phyloP scores from a whole-genome alignment of 1,140 invertebrate species.

The Cydia fagiglandana region DNA sequence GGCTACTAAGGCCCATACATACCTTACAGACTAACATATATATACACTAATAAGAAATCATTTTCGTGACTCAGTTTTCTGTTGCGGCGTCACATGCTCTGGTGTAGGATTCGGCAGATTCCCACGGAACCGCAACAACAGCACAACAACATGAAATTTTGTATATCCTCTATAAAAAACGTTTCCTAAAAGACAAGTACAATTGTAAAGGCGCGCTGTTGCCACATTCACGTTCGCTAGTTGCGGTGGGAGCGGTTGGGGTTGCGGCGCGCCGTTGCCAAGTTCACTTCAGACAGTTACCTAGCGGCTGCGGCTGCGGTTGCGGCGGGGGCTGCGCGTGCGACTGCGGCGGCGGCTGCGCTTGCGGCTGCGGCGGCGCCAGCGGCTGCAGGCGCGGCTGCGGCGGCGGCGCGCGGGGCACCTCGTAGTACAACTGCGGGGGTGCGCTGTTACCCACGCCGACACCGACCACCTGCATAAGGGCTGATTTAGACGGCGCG shows the following conservation, averaged over 20 bases:
- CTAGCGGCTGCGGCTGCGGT: background rate
- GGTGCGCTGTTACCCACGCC: constrained; percentile 72
- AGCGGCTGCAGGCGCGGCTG: constrained; percentile 33
- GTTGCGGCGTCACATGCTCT: too few relatives aligned
- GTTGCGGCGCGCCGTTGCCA: background rate
- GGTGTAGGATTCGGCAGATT: too few relatives aligned
- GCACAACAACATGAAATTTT: background rate
- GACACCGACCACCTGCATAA: constrained; percentile 70
- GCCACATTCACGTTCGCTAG: too few relatives aligned
- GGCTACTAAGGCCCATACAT: too few relatives aligned
- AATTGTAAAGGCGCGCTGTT: too few relatives aligned
- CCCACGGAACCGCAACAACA: too few relatives aligned
- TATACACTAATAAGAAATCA: too few relatives aligned
- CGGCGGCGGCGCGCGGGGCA: constrained; percentile 47
- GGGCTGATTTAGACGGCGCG: too few relatives aligned
- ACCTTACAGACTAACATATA: too few relatives aligned
- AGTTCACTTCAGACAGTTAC: background rate
- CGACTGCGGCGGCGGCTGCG: constrained; percentile 25
- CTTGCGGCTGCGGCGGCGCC: constrained; percentile 15
- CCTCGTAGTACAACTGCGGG: constrained; percentile 69
- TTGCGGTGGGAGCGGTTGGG: background rate
- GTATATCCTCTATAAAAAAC: too few relatives aligned
- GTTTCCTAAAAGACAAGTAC: too few relatives aligned
- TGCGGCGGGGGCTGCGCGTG: constrained; percentile 2
- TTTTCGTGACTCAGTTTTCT: too few relatives aligned